Base-by-base conservation (phyloP, 2,888 invertebrate genomes). In the Toxonevra muliebris region DNA sequence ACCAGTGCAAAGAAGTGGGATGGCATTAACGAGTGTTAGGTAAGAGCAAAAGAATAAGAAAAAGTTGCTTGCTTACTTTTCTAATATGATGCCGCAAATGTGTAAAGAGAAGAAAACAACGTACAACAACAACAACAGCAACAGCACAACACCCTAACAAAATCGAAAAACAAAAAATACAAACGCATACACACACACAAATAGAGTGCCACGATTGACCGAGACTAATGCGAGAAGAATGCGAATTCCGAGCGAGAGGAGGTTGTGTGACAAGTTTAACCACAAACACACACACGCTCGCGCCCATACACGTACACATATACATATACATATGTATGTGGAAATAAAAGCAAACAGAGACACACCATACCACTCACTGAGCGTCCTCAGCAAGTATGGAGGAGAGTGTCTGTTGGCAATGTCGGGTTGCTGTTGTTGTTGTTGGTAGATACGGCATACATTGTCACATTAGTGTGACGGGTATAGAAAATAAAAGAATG, bases 221-320 rank as follows among this genome's bases (percentile, higher is more conserved):
- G 11, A 10, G 13, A 45, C 64, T 52, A 65, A 62, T 61, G 55
- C 61, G 71, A 68, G 69, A 66, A 68, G 63, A 19, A 69, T 61
- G 68, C 66, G 73, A 73, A 30, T 69, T 65, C 68, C 65, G 64
- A 57, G 63, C 66, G 66, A 20, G 68, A 45, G 48, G 59, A 72
- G 69, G 69, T 70, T 73, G 71, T 71, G 76, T 75, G 77, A 77
- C 77, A 78, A 76, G 72, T 74, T 76, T 75, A 74, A 76, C 77
- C 77, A 73, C 77, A 78, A 69, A 69, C 17, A 10, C 48, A 54
- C 57, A 13, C 70, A 66, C 69, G 40, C 52, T 50, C 57, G 17
- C 30, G 57, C 30, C 17, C 19, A 12, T 41, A 52, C 20, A 57
- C 55, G 54, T 54, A 4, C 20, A 13, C 43, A 11, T 30, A 9